A percentile compares a stretch with the other conserved stretches of the same genome.
phyloP scores from a whole-genome alignment of 2,113 vertebrate genomes.

The Perccottus glenii region DNA sequence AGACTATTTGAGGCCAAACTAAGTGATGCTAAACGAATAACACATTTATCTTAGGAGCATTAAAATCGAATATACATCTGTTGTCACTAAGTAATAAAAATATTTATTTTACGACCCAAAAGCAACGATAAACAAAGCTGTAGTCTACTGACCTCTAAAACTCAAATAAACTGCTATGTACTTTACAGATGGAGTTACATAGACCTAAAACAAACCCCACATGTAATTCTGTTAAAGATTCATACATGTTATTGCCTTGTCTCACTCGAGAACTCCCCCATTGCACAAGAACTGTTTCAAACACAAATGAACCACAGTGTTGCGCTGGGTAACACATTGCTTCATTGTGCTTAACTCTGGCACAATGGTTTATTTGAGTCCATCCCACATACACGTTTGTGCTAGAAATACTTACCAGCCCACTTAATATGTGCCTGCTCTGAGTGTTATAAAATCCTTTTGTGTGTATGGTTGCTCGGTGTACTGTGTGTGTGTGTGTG shows the following conservation, averaged over 20 bases:
- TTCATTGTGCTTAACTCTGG: constrained; percentile 10
- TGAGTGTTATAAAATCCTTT: constrained; percentile 1
- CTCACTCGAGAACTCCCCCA: not conserved
- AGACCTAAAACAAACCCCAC: too few species aligned
- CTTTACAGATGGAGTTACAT: too few species aligned
- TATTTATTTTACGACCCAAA: too few species aligned
- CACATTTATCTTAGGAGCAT: not conserved
- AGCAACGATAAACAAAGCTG: too few species aligned
- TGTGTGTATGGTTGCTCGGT: not conserved
- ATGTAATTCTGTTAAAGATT: too few species aligned
- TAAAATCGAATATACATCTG: too few species aligned
- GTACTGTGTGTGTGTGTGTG: not conserved
- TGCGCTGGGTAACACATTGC: constrained; percentile 9
- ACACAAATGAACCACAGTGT: constrained; percentile 4
- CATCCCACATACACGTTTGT: constrained; percentile 9
- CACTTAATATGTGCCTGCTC: constrained; percentile 1
- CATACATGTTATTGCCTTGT: not conserved
- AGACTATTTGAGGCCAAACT: not conserved
- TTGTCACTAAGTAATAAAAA: too few species aligned
- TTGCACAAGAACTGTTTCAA: constrained; percentile 4
- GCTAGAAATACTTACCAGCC: constrained; percentile 2
- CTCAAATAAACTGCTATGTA: too few species aligned
- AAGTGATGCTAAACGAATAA: not conserved
- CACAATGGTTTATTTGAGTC: constrained; percentile 15
- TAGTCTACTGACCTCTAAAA: too few species aligned